phyloP scores from a whole-genome alignment of 2,797 vertebrate species.

The Eurystomus glaucurus region DNA sequence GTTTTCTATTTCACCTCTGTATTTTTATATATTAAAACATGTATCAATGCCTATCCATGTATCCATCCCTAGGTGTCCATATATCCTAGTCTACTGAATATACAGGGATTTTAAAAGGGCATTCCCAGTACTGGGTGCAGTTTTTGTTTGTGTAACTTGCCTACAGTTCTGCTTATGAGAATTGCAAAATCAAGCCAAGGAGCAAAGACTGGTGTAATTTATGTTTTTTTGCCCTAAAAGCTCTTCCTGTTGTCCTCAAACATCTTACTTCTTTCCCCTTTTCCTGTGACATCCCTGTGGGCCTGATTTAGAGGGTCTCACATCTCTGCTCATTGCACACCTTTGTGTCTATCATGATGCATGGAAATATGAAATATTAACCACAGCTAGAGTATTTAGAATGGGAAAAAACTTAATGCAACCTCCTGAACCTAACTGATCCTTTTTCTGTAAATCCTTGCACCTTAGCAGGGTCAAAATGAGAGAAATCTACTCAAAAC shows the following conservation, averaged over 20 bases:
- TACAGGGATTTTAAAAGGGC: constrained; percentile 13
- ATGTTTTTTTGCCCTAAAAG: not conserved
- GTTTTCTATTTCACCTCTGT: constrained; percentile 38
- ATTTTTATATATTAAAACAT: constrained; percentile 34
- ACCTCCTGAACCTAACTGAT: not conserved
- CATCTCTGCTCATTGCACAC: not conserved
- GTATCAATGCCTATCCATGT: not conserved
- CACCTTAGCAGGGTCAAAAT: not conserved
- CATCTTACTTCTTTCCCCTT: not conserved
- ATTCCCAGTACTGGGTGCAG: not conserved
- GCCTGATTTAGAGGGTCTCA: not conserved
- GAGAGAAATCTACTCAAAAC: not conserved
- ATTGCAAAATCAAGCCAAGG: not conserved
- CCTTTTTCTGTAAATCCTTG: not conserved
- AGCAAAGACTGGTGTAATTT: not conserved
- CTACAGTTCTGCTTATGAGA: not conserved
- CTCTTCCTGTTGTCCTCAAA: not conserved
- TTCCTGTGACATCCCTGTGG: not conserved
- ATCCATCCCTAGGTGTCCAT: not conserved
- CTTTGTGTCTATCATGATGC: not conserved
- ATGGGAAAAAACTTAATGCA: not conserved
- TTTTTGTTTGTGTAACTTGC: not conserved
- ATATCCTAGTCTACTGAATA: not conserved
- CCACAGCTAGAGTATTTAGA: not conserved
- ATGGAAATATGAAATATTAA: constrained; percentile 4